These are phyloP conservation scores for Psilanteris sp. DNA, from an alignment of 1,140 invertebrate species.

Conservation along the genomic window DNA sequence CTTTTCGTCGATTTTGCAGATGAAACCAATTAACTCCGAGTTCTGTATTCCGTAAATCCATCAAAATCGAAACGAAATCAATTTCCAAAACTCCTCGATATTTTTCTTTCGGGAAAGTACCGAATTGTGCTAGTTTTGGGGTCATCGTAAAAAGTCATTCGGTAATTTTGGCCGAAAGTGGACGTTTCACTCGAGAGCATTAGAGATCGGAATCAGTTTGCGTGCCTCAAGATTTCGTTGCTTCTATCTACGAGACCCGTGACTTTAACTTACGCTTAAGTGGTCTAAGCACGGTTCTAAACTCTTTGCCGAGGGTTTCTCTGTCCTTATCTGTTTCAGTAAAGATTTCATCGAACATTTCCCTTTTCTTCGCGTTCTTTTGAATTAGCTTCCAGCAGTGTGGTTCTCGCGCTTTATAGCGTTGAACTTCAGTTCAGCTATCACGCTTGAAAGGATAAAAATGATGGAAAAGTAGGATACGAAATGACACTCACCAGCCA, in stretches of 20 bases:
- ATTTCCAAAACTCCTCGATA: conserved; percentile 2
- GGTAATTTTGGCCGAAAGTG: conserved; percentile 18
- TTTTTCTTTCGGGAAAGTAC: conserved; percentile 3
- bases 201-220: conserved; percentile 45
- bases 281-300: conserved; percentile 23
- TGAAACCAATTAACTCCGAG: conserved; percentile 6
- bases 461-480: conserved; percentile 54
- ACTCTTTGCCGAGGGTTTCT: not conserved
- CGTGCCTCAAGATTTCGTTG: conserved; percentile 12
- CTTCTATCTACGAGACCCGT: not conserved
- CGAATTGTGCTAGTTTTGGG: not conserved
- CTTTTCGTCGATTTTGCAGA: conserved; percentile 13
- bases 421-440: conserved; percentile 24
- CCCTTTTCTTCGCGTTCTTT: conserved; percentile 46
- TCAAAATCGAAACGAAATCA: conserved; percentile 20
- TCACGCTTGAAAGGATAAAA: conserved; percentile 43
- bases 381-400: conserved; percentile 55
- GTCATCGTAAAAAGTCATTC: conserved; percentile 8
- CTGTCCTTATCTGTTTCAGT: conserved; percentile 1
- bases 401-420: conserved; percentile 48
- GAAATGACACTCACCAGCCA: conserved; percentile 81
- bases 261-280: conserved; percentile 39
- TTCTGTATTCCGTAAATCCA: not conserved
- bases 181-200: conserved; percentile 15
- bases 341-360: conserved; percentile 5